These are phyloP conservation scores for Trichogramma evanescens DNA, from an alignment of 2,888 invertebrate genomes.

Conservation along the genomic window DNA sequence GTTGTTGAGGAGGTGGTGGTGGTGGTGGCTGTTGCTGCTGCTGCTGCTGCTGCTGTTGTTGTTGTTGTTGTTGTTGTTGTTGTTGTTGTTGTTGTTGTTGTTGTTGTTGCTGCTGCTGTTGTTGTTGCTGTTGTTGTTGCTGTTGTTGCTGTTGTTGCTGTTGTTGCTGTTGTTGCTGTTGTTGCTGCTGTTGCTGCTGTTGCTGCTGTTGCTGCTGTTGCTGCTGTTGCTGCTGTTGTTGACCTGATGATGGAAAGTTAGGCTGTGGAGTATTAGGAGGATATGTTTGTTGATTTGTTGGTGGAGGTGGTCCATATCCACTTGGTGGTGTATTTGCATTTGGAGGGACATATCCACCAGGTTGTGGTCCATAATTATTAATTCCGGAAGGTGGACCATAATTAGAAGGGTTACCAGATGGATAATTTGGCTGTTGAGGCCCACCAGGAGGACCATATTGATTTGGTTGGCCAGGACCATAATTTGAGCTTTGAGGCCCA, in stretches of 20 bases:
- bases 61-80: conserved; percentile 43
- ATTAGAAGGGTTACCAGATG: conserved; percentile 54
- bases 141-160: conserved; percentile 43
- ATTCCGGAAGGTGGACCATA: conserved; percentile 41
- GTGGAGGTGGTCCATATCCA: conserved; percentile 57
- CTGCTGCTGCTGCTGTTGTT: conserved; percentile 52
- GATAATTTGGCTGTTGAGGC: conserved; percentile 60
- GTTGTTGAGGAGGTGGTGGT: conserved; percentile 46
- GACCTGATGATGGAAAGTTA: conserved; percentile 48
- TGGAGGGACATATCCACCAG: conserved; percentile 58
- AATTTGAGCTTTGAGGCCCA: conserved; percentile 52
- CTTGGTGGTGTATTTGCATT: conserved; percentile 52
- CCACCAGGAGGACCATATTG: conserved; percentile 59
- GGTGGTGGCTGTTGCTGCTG: conserved; percentile 54
- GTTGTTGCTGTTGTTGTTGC: conserved; percentile 44
- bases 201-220: conserved; percentile 21
- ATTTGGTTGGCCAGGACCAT: conserved; percentile 52
- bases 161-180: conserved; percentile 24
- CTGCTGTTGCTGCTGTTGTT: conserved; percentile 31
- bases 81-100: conserved; percentile 45
- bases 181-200: conserved; percentile 21
- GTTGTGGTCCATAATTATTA: conserved; percentile 45
- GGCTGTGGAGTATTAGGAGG: conserved; percentile 51
- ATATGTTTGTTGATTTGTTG: conserved; percentile 59
- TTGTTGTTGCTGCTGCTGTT: conserved; percentile 40